A percentile compares a stretch with the other conserved stretches of the same genome.
Conservation (phyloP, 2,888 invertebrate species). For the Acanthosepion pharaonis region DNA sequence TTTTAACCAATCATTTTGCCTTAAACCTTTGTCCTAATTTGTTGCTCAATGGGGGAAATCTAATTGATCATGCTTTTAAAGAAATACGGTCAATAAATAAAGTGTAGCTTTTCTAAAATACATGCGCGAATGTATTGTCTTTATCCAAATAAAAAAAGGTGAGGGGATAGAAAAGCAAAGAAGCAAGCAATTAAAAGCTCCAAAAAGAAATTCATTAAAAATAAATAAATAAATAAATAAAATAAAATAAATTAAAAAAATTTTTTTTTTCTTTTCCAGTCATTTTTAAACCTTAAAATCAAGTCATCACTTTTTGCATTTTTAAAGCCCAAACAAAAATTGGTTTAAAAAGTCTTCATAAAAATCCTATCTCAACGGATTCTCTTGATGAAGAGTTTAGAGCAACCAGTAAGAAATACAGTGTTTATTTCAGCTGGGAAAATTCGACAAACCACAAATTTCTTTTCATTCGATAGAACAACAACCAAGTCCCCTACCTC, state of each 20-base stretch:
- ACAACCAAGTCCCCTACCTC: no score
- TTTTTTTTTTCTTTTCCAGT: neutral
- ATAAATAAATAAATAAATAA: no score
- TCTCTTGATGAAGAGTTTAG: neutral
- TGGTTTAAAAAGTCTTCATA: neutral
- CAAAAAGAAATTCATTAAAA: neutral
- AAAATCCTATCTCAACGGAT: neutral
- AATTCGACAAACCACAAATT: neutral
- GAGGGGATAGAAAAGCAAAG: neutral
- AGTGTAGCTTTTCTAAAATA: neutral
- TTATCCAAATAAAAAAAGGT: neutral
- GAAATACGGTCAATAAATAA: neutral
- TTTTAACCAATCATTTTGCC: neutral
- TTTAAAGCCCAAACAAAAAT: neutral
- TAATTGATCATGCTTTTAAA: constrained; percentile 14
- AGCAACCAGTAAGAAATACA: neutral
- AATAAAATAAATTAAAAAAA: neutral
- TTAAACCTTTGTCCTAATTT: neutral
- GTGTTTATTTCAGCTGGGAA: constrained; percentile 2
- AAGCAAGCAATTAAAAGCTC: constrained; percentile 9
- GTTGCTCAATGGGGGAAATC: neutral
- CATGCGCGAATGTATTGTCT: neutral
- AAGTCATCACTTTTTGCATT: neutral
- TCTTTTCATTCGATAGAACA: no score
- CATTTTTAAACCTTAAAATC: neutral